Conservation (phyloP, 2,797 vertebrate species). For the Catamblyrhynchus diadema region DNA sequence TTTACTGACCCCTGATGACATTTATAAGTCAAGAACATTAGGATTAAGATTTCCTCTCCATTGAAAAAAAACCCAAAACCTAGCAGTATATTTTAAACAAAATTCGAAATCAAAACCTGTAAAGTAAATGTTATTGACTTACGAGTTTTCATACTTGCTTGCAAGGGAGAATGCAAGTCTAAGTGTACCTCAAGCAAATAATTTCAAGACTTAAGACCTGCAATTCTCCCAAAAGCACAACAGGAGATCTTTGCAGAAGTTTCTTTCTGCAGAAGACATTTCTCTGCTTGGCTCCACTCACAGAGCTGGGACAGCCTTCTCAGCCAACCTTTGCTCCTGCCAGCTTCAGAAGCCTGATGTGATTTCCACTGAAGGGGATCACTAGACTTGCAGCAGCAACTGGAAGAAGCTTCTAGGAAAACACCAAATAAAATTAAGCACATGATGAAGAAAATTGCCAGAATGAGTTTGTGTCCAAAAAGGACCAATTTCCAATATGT, state of each 20-base stretch:
- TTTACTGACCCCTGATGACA: background rate
- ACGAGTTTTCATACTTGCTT: background rate
- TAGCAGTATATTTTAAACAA: background rate
- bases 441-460: background rate
- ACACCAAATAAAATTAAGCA: background rate
- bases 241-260: background rate
- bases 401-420: background rate
- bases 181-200: background rate
- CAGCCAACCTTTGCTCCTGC: background rate
- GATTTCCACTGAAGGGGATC: background rate
- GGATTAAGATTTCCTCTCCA: background rate
- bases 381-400: background rate
- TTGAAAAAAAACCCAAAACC: background rate
- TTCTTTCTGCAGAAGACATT: background rate
- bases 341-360: background rate
- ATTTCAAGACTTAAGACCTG: background rate
- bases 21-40: background rate
- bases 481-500: background rate
- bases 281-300: rapidly evolving
- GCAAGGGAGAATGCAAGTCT: background rate
- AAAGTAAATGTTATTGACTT: background rate
- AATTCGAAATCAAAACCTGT: background rate
- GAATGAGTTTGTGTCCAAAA: background rate
- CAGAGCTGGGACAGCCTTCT: background rate
- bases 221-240: background rate